Base-by-base conservation (phyloP, 2,797 vertebrate species). In the Pampus argenteus region DNA sequence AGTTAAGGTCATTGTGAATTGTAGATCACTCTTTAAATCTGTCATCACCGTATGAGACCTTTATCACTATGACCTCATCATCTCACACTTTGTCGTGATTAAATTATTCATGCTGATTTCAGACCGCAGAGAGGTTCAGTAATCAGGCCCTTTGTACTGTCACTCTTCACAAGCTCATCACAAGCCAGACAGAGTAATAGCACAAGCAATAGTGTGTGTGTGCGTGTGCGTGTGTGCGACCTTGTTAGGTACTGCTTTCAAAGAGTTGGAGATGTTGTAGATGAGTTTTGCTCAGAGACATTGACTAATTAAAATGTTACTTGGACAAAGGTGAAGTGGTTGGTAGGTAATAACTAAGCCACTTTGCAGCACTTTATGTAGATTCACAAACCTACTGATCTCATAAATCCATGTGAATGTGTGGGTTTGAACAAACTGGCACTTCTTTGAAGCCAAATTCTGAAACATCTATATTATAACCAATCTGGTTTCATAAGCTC, bases 21-120 rank as follows among this genome's bases (percentile, higher is more conserved):
- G 44, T 34, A 54, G 48, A 61, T 49, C 25, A 44, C 23, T 38
- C 52, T 56, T 56, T 18, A 66, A 71, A 74, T 73, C 17, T 78
- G 38, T 66, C 68, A 60, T 58, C 14, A 15, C 26, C 42, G 66
- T 56, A 71, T 78, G 54, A 70, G 50, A 69, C 54, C 20, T n/a
- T 15, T 67, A 57, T 83, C 63, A 62, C 17, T 2, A 11, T 67
- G 73, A 83, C 74, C 73, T 79, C 72, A 71, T 54, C 60, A 66
- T 28, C 54, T 20, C 48, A 62, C 26, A 48, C 22, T 28, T 62
- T 59, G 36, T 71, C 70, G 15, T 83, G 70, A 78, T 85, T 78
- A 55, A 66, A 85, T 86, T 71, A 69, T 45, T 66, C 44, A 80
- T 78, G 65, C 72, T 83, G 72, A 82, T 81, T 85, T 86, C 25